phyloP scores from a whole-genome alignment of 2,797 vertebrate species.

The Malurus splendens region DNA sequence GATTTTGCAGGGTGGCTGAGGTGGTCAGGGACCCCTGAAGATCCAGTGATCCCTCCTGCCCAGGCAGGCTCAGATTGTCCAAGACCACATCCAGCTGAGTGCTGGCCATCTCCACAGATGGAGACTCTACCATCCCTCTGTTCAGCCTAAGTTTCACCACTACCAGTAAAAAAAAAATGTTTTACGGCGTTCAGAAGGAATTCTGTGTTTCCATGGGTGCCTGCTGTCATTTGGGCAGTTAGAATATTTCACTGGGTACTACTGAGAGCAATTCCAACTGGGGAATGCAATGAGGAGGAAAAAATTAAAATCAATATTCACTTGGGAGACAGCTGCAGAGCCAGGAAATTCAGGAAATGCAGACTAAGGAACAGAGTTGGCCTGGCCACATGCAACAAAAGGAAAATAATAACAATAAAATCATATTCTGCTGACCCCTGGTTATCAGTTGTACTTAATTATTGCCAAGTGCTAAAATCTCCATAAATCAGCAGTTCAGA shows the following conservation, averaged over 20 bases:
- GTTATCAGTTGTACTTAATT: not conserved
- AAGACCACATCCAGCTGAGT: not conserved
- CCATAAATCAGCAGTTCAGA: not conserved
- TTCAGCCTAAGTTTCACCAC: not conserved
- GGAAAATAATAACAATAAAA: not conserved
- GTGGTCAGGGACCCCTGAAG: not conserved
- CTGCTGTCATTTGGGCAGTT: not conserved
- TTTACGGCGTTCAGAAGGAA: not conserved
- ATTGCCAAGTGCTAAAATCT: not conserved
- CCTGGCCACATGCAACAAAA: not conserved
- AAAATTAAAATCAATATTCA: not conserved
- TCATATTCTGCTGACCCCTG: not conserved
- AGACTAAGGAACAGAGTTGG: not conserved
- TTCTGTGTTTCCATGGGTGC: not conserved
- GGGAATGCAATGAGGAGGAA: not conserved
- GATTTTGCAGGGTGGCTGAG: not conserved
- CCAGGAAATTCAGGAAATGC: not conserved
- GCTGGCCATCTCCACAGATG: not conserved
- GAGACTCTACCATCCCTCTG: not conserved
- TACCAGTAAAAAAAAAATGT: not conserved
- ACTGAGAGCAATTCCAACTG: not conserved
- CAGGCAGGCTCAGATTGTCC: not conserved
- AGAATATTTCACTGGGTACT: not conserved
- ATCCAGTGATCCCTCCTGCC: not conserved
- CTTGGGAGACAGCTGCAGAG: not conserved